Base-by-base conservation (phyloP, 2,888 invertebrate species). In the Tinea semifulvella region DNA sequence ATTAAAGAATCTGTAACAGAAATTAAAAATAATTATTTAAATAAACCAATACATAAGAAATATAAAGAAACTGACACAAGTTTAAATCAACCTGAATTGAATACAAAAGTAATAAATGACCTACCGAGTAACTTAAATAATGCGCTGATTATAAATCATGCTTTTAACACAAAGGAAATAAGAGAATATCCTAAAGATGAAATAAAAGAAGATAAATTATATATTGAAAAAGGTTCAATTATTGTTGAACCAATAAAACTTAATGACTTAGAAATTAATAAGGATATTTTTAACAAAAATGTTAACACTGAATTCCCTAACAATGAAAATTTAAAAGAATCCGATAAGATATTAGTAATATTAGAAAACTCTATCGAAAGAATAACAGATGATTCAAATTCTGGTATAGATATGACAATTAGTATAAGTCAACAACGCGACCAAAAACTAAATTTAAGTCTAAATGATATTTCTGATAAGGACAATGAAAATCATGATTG, bases 291-390 rank as follows among this genome's bases (percentile, higher is more conserved):
- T 19, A 39, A 10, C 3, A 20, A 39, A 17, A 39, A 35, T 22
- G 25, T 22, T 22, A 22, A 7, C 25, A 5, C 25, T n/a, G n/a
- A n/a, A n/a, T n/a, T n/a, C n/a, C n/a, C n/a, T n/a, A 22, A 8
- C 8, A 22, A 7, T 22, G 25, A 22, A 22, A 22, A 22, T 8
- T 8, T 8, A 22, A 5, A 22, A 22, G n/a, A 22, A 22, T 22
- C 10, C 11, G 22, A 40, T 22, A 40, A 38, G 8, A 17, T 68
- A 27, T 35, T 61, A 26, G 27, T 73, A 1, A 52, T 67, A 1
- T 61, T 75, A 0, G 59, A 68, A 48, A 68, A 66, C 44, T 56
- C 68, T 0, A 53, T 60, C 0, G 57, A 61, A 8, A 48, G 54
- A 1, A 52, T 44, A 4, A 46, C 50, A 38, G 17, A 17, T 2